Base-by-base conservation (phyloP, 2,797 vertebrate species). In the Picus viridis region DNA sequence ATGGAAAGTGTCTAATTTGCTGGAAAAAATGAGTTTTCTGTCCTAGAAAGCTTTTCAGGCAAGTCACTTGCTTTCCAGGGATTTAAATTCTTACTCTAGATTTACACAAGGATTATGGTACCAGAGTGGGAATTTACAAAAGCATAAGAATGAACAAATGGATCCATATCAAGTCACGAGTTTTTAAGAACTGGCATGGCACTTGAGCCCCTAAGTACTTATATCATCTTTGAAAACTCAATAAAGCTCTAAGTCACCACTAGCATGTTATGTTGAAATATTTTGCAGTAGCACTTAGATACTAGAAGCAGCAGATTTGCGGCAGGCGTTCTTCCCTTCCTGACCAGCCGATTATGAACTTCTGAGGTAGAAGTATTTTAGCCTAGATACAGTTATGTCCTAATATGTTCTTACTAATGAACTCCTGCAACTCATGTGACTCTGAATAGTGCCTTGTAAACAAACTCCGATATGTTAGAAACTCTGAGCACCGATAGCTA, bases 271-370 rank as follows among this genome's bases (percentile, higher is more conserved):
- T 22, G 30, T 12, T 54, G 24, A 80, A n/a, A 5, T 24, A 16
- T 32, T 54, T 34, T 41, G 5, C 26, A 30, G 39, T 17, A 15
- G 6, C 41, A 26, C 16, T 57, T 75, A 87, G 54, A 49, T 0
- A 2, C 13, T 36, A 32, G 17, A 41, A 79, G 14, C n/a, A n/a
- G n/a, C 8, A 34, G 20, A 14, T 61, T 64, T 89, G 3, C 68
- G 24, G 27, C 24, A 56, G 29, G 4, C 5, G 30, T 7, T 18
- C 6, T 64, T 83, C 32, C 18, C 24, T 74, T 0, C 0, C 58
- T 71, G 49, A 64, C 2, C 36, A 68, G 24, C 8, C 39, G 18
- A 30, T 22, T 34, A 34, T 77, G 65, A 73, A 73, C 47, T 51
- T 73, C 27, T 64, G 49, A 83, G 57, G 54, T 0, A 43, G 6